Evolutionary conservation across 2,113 vertebrate species (phyloP), one percentile per base, ranked within the genome.

Genomic region (Perca schrenkii): DNA sequence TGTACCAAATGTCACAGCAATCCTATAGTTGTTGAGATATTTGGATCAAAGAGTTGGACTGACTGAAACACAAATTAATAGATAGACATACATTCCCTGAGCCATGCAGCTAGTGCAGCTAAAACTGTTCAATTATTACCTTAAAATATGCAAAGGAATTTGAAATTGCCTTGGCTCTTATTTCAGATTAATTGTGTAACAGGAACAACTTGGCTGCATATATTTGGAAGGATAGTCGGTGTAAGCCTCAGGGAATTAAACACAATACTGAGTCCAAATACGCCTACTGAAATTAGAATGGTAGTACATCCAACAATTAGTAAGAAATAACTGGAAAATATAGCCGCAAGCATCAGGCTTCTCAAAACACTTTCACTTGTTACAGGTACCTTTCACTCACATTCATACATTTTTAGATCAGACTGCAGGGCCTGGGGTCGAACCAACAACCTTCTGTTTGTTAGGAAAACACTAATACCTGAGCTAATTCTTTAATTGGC

Each of bases 151-250:
- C 12, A 49, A 49, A 6, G 46, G 16, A 31, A 52, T 31, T 53
- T n/a, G 10, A 53, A 16, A 19, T 31, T 11, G 64, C 16, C 15
- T n/a, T 25, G n/a, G n/a, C 14, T 3, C 8, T 10, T 50, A 1
- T 52, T 21, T 49, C 17, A 31, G 4, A 68, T 52, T 54, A n/a
- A n/a, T 8, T 36, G 6, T 25, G 14, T 47, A n/a, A 36, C 11
- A 36, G 28, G 11, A 53, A 69, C 49, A 67, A 50, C 28, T 70
- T 70, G 52, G 67, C 31, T 56, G 50, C 19, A 69, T 6, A 54
- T 69, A 1, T 69, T 56, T 70, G 34, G 31, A 40, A 31, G 21
- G 52, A 70, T 43, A 49, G 52, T 68, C 6, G 0, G 16, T 68
- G 47, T 52, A 31, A 68, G 47, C 47, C 46, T 68, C 10, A 21